Base-by-base conservation (phyloP, 2,888 invertebrate species). In the Harmothoe impar region DNA sequence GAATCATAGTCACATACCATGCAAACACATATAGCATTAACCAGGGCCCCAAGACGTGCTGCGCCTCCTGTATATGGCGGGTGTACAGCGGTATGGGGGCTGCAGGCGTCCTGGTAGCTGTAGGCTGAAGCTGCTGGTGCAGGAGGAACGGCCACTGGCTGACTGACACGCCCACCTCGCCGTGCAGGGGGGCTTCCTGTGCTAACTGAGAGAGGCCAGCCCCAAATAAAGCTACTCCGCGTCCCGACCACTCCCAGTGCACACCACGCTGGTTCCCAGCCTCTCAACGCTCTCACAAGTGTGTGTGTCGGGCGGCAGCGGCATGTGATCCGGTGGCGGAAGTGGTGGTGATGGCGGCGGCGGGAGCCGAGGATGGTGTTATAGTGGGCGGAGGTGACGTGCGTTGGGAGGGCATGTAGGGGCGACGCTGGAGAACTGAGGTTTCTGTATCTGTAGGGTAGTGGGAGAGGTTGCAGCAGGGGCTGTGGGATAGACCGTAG, bases 301-400 rank as follows among this genome's bases (percentile, higher is more conserved):
- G 62, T 62, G 62, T 62, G n/a, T n/a, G 62, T n/a, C 62, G 62
- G 62, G 62, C 62, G 62, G 7, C 62, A 62, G 62, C 62, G 23
- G n/a, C 7, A 62, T 62, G n/a, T n/a, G 62, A 62, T 62, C 62
- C 62, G 15, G 15, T 5, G 62, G 62, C 20, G n/a, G 62, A 62
- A n/a, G 62, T 62, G 62, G 20, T n/a, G 62, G 62, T 62, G 62
- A n/a, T 62, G 62, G 62, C n/a, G 43, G 10, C 43, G 43, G 10
- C 43, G 43, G 43, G 43, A 3, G 43, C 3, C 43, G 43, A 43
- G 43, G 43, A 3, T 43, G 43, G 10, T 43, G 43, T 3, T 43
- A 3, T 43, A 3, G 43, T 43, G 43, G 43, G 43, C 43, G 43
- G 43, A 43, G 43, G 43, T 43, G 43, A 43, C 5, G 43, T 43